Evolutionary conservation across 1,140 invertebrate species (phyloP), one percentile per base, ranked within the genome.

Genomic region (Psilanteris sp.): DNA sequence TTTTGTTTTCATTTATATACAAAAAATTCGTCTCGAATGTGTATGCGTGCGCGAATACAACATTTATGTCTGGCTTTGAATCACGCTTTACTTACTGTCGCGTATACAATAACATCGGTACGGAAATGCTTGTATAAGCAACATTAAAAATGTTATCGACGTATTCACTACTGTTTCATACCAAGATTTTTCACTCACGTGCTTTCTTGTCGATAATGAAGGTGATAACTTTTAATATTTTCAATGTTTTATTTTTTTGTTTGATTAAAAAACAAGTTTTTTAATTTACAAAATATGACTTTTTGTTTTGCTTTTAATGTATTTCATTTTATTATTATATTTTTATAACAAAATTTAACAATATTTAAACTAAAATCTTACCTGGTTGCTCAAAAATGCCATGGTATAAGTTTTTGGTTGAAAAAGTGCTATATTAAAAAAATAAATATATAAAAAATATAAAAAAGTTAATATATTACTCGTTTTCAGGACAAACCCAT

Each of bases 401-500:
- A 39, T 13, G 14, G 41, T 8, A 41, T 13, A 31, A 48, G 24
- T 64, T 26, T 41, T 43, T 39, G 1, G 1, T 41, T 22, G n/a
- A 61, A 62, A 2, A 20, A 20, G n/a, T n/a, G n/a, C n/a, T n/a
- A n/a, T n/a, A n/a, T n/a, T n/a, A n/a, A n/a, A n/a, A n/a, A n/a
- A n/a, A n/a, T n/a, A n/a, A n/a, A n/a, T n/a, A n/a, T n/a, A n/a
- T n/a, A n/a, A n/a, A n/a, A n/a, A n/a, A n/a, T n/a, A n/a, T n/a
- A n/a, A n/a, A n/a, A n/a, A n/a, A n/a, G n/a, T 64, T 74, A 68
- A 71, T 59, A 32, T 54, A 34, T 54, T 6, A 24, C 70, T 66
- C 34, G 37, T 68, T 88, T 88, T 78, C 79, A 88, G 85, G 79
- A 79, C 80, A 46, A 88, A 88, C 82, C 80, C 84, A 24, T 78